Conservation (phyloP, 2,888 invertebrate species). For the Clivina fossor region DNA sequence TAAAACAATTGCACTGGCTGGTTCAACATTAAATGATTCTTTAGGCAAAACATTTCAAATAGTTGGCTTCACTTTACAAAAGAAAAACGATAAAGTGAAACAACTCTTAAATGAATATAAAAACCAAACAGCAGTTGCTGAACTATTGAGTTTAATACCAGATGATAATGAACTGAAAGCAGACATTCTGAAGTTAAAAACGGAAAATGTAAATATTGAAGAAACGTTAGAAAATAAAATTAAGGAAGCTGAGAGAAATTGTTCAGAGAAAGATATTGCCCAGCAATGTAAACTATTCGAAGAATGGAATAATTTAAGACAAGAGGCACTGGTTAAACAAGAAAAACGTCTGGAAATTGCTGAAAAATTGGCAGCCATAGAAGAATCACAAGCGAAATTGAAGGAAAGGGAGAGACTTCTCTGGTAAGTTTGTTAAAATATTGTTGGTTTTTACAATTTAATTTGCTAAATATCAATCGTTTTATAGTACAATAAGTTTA, state of each 20-base stretch:
- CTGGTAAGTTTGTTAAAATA: slow-evolving; percentile 52
- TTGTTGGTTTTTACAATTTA: not conserved
- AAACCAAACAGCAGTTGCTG: slow-evolving; percentile 48
- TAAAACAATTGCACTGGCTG: slow-evolving; percentile 74
- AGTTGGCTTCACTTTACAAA: slow-evolving; percentile 52
- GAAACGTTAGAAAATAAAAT: slow-evolving; percentile 57
- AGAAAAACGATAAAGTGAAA: slow-evolving; percentile 46
- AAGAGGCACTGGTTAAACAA: slow-evolving; percentile 62
- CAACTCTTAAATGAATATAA: slow-evolving; percentile 47
- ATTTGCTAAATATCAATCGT: too few species aligned
- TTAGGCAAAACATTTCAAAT: slow-evolving; percentile 55
- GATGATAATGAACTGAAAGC: slow-evolving; percentile 45
- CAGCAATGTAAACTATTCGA: slow-evolving; percentile 61
- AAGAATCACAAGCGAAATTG: slow-evolving; percentile 61
- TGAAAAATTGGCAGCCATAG: slow-evolving; percentile 58
- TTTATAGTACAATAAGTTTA: too few species aligned
- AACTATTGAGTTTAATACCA: slow-evolving; percentile 51
- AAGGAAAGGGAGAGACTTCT: slow-evolving; percentile 64
- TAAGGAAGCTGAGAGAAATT: slow-evolving; percentile 59
- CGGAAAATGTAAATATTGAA: slow-evolving; percentile 44
- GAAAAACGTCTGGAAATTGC: slow-evolving; percentile 55
- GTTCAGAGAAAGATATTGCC: slow-evolving; percentile 61
- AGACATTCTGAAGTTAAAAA: slow-evolving; percentile 40
- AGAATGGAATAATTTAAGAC: slow-evolving; percentile 62
- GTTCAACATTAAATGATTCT: slow-evolving; percentile 55